Evolutionary conservation across 2,113 vertebrate species (phyloP), one percentile per base, ranked within the genome.

Genomic region (Peromyscus polionotus): DNA sequence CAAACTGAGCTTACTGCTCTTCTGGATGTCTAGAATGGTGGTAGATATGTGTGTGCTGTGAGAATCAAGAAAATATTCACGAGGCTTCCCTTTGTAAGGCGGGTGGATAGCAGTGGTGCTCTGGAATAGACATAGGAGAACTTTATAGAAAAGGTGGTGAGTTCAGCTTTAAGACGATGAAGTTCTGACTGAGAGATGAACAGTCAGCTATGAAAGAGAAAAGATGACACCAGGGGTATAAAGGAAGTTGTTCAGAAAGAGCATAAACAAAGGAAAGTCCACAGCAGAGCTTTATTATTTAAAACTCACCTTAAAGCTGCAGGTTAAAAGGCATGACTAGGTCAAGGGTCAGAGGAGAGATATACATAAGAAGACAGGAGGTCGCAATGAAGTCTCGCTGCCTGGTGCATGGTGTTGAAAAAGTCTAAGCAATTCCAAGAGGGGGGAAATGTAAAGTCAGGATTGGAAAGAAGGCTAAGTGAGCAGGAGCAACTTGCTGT

Each of bases 401-500:
- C 42, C 42, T 6, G 24, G 61, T 31, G 11, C 7, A 0, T 14
- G 28, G 54, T 72, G 17, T 17, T 91, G 4, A 39, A 77, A 36
- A 80, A 77, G 20, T 45, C 75, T 70, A 45, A 90, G 51, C 20
- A 77, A 20, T 92, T 19, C 59, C 89, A 42, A 77, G 26, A 22
- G 13, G 14, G 45, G 65, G 31, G 17, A 5, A 17, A 3, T 20
- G 59, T n/a, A 13, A 84, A 24, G 24, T 84, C 81, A 48, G 61
- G 28, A 48, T 45, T 48, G 17, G 28, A 36, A 45, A 86, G 84
- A 33, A 67, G 42, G 42, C 42, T 67, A 28, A 67, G 83, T 0
- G 5, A 4, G 17, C 9, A 3, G 7, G 5, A 65, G 26, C 16
- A 2, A 2, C 61, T 10, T 42, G 13, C 39, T 65, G 4, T 28